Percentiles rank a stretch among this genome's conserved stretches.
Evolutionary conservation across 2,888 invertebrate genomes (phyloP).

Genomic region (Encarsia formosa): DNA sequence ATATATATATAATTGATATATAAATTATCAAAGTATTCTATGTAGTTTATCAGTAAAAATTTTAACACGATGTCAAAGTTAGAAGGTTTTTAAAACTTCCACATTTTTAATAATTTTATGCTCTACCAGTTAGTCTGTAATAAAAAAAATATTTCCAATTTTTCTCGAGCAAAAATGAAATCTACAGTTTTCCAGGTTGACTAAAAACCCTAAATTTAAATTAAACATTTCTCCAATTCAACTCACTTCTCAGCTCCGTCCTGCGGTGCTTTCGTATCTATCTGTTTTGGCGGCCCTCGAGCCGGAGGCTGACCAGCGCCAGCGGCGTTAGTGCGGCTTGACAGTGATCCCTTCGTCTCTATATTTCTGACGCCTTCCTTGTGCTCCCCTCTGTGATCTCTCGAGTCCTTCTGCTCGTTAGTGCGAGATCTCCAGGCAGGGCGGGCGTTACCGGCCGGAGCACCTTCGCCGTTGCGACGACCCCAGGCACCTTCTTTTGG

Average conservation of each 20-base stretch:
- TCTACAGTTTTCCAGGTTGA: too few species aligned
- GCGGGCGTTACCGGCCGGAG: background rate
- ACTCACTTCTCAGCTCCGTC: constrained; percentile 24
- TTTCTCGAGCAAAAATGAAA: too few species aligned
- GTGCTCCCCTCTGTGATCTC: background rate
- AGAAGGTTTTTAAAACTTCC: too few species aligned
- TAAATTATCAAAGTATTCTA: too few species aligned
- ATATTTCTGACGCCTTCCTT: background rate
- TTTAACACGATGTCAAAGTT: too few species aligned
- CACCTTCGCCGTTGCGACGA: constrained; percentile 43
- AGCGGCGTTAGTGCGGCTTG: constrained; percentile 3
- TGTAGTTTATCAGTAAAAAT: too few species aligned
- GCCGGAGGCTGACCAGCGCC: constrained; percentile 18
- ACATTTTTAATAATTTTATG: too few species aligned
- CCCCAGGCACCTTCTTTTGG: constrained; percentile 38
- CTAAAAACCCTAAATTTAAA: too few species aligned
- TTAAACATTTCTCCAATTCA: too few species aligned
- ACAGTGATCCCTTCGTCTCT: constrained; percentile 10
- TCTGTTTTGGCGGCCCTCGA: constrained; percentile 14
- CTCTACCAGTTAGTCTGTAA: too few species aligned
- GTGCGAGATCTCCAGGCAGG: constrained; percentile 18
- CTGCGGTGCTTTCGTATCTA: constrained; percentile 17
- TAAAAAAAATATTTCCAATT: too few species aligned
- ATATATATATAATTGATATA: background rate
- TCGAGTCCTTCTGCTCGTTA: constrained; percentile 2